Conservation (phyloP, 2,797 vertebrate genomes). For the Morus bassanus region DNA sequence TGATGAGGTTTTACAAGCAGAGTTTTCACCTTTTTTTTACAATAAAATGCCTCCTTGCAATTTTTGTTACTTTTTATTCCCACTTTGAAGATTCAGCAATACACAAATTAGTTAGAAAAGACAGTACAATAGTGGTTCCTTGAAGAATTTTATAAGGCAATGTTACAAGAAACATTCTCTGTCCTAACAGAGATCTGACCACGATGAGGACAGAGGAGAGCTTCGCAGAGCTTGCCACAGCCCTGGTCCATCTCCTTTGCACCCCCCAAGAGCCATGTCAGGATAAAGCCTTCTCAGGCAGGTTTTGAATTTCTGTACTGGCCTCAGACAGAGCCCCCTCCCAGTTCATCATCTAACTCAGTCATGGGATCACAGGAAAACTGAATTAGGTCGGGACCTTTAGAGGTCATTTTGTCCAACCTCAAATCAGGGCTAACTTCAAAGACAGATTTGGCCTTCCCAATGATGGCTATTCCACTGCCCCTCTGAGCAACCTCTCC, state of each 20-base stretch:
- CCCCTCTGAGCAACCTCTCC: not conserved
- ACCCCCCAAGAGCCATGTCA: accelerated
- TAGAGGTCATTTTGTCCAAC: not conserved
- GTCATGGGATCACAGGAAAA: not conserved
- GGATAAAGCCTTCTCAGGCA: not conserved
- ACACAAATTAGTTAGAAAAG: not conserved
- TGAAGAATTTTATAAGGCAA: not conserved
- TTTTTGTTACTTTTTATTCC: not conserved
- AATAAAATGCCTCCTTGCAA: not conserved
- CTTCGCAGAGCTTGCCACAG: not conserved
- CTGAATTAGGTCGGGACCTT: not conserved
- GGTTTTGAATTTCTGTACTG: not conserved
- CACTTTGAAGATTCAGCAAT: not conserved
- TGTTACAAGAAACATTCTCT: not conserved
- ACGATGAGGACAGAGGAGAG: not conserved
- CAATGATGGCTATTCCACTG: not conserved
- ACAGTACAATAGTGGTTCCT: not conserved
- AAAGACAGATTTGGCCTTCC: not conserved
- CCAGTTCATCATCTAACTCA: not conserved
- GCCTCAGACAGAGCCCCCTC: not conserved
- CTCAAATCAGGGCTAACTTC: not conserved
- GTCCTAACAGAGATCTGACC: not conserved
- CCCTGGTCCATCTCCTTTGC: not conserved
- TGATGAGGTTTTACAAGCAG: not conserved
- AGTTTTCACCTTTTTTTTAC: not conserved